Percentiles rank a stretch among this genome's conserved stretches.
phyloP scores from a whole-genome alignment of 1,140 invertebrate species.

The Liolophura sinensis region DNA sequence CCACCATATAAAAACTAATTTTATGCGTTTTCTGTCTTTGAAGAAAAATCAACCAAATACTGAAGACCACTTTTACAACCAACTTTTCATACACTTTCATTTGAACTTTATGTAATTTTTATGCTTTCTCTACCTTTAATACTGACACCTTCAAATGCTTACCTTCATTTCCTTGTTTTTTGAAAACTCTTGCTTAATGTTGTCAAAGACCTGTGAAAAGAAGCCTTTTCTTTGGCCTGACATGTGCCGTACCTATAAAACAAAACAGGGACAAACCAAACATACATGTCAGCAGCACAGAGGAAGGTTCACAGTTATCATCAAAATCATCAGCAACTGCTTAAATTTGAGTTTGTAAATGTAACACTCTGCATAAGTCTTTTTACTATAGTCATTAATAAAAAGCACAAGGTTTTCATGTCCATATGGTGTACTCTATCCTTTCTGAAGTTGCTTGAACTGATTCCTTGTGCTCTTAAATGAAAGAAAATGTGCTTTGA shows the following conservation, averaged over 20 bases:
- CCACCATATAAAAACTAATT: neutral
- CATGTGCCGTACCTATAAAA: conserved; percentile 43
- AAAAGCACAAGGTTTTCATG: no score
- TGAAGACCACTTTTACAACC: neutral
- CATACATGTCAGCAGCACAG: neutral
- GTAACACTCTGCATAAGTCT: neutral
- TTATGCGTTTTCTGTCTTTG: neutral
- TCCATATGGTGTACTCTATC: no score
- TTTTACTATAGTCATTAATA: no score
- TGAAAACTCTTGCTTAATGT: conserved; percentile 89
- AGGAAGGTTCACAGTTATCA: neutral
- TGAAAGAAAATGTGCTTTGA: neutral
- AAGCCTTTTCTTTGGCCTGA: conserved; percentile 64
- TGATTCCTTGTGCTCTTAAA: neutral
- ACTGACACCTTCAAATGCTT: conserved; percentile 6
- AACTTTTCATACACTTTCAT: neutral
- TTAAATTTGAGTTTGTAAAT: neutral
- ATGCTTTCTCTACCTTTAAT: no score
- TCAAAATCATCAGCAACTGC: neutral
- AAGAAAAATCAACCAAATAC: neutral
- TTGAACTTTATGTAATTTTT: no score
- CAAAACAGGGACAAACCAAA: no score
- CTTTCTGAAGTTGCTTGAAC: no score
- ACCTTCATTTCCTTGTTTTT: conserved; percentile 98
- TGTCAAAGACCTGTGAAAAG: conserved; percentile 87